Evolutionary conservation across 2,888 invertebrate genomes (phyloP), one percentile per base, ranked within the genome.

Genomic region (Polyploca ridens): DNA sequence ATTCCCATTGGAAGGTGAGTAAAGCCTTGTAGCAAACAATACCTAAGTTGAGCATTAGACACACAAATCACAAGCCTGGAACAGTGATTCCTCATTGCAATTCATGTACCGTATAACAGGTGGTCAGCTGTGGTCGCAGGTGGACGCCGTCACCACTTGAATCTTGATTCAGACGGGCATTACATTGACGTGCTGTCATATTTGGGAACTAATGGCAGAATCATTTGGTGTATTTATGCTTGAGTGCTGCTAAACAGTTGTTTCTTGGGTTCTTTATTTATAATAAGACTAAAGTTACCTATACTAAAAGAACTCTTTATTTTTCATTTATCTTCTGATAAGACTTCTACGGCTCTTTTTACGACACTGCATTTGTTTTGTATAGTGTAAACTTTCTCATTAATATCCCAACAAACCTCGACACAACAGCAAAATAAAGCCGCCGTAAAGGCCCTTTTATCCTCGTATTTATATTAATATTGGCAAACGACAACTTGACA

Each of bases 401-500:
- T 78, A 76, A 78, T 78, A 75, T 78, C 41, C 13, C 41, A 41
- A 59, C 57, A 59, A 16, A 35, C 35, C 35, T 35, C 35, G 7
- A 64, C 69, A 72, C 72, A 74, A 72, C 70, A 76, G 19, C 67
- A 72, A 72, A 72, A 74, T 70, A 76, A 80, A 81, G 65, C 74
- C 75, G 54, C 73, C 68, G 74, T 74, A 71, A 77, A 76, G 74
- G 71, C 69, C 64, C 72, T 64, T 74, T 76, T 79, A 77, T 76
- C 76, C 74, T 69, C 73, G 74, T 79, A 80, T 79, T 76, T 80
- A 77, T 79, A 81, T 79, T 81, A 82, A 81, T 83, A 84, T 83
- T 79, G 77, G 75, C 80, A 76, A 81, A 82, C 76, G 81, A 78
- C 81, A 83, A 86, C 77, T 84, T 86, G 85, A 82, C 83, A 85